A percentile compares a stretch with the other conserved stretches of the same genome.
phyloP scores from a whole-genome alignment of 2,797 vertebrate genomes.

The Babyrousa celebensis region DNA sequence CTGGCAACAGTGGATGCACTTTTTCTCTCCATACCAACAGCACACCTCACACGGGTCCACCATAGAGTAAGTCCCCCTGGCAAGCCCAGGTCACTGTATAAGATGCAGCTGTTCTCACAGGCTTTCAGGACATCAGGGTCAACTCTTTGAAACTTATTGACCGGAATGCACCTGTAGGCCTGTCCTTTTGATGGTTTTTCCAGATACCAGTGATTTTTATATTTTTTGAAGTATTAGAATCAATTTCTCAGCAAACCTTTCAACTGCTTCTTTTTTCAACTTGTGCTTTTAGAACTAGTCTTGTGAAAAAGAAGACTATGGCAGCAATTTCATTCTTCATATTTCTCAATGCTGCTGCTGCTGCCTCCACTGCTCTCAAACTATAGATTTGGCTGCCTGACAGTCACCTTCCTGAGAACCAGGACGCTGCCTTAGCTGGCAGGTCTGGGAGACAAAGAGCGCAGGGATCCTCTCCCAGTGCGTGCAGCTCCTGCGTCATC shows the following conservation, averaged over 20 bases:
- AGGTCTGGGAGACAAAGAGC: too few relatives aligned
- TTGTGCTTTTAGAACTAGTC: slow-evolving; percentile 92
- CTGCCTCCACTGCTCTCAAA: too few relatives aligned
- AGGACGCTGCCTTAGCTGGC: too few relatives aligned
- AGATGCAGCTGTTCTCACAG: slow-evolving; percentile 92
- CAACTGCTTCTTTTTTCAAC: slow-evolving; percentile 90
- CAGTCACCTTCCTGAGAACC: too few relatives aligned
- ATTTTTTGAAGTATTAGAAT: slow-evolving; percentile 92
- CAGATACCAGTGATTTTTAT: slow-evolving; percentile 95
- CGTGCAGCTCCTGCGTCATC: too few relatives aligned
- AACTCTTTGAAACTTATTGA: slow-evolving; percentile 90
- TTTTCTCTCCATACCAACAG: slow-evolving; percentile 89
- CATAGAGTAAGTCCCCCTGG: slow-evolving; percentile 94
- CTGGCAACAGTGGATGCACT: slow-evolving; percentile 87
- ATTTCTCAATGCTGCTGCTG: slow-evolving; percentile 65
- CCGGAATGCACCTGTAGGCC: slow-evolving; percentile 96
- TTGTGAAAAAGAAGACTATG: slow-evolving; percentile 94
- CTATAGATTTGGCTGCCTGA: too few relatives aligned
- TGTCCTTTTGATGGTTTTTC: slow-evolving; percentile 95
- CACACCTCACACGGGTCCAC: slow-evolving; percentile 95
- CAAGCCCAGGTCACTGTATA: slow-evolving; percentile 92
- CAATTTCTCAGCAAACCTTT: slow-evolving; percentile 92
- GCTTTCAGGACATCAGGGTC: slow-evolving; percentile 93
- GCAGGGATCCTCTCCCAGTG: too few relatives aligned
- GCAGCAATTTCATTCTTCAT: slow-evolving; percentile 95